Conservation (phyloP, 2,888 invertebrate species). For the Oligia strigilis region DNA sequence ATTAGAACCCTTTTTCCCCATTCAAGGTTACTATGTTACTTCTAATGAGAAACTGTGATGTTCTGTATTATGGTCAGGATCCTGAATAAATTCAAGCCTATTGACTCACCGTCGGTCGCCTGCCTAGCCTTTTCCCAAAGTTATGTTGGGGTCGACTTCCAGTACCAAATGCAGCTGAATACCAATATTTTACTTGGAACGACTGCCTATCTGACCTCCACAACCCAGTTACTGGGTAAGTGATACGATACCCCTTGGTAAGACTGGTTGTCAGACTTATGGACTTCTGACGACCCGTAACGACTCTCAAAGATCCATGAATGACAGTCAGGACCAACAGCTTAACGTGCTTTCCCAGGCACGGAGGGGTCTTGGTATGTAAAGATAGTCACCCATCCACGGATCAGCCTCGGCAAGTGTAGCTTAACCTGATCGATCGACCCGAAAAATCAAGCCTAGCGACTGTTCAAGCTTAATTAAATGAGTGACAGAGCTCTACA, state of each 20-base stretch:
- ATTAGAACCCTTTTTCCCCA: conserved; percentile 15
- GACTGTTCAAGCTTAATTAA: neutral
- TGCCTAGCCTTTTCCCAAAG: neutral
- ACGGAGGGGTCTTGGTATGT: no score
- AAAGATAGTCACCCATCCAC: neutral
- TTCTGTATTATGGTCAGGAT: no score
- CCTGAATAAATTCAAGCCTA: neutral
- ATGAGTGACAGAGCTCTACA: neutral
- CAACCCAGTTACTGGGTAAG: neutral
- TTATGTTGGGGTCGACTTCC: neutral
- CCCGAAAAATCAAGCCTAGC: neutral
- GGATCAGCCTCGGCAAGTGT: neutral
- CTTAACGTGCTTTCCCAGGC: neutral
- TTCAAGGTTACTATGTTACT: neutral
- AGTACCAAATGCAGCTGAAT: no score
- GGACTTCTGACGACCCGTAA: no score
- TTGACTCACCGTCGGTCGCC: neutral
- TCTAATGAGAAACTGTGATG: conserved; percentile 17
- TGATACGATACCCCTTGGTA: no score
- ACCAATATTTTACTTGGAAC: no score
- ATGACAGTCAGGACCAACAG: no score
- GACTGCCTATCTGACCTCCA: no score
- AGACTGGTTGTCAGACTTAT: no score
- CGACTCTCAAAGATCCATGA: no score
- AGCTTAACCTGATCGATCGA: no score